Conservation (phyloP, 1,140 invertebrate species). For the Myzus persicae region DNA sequence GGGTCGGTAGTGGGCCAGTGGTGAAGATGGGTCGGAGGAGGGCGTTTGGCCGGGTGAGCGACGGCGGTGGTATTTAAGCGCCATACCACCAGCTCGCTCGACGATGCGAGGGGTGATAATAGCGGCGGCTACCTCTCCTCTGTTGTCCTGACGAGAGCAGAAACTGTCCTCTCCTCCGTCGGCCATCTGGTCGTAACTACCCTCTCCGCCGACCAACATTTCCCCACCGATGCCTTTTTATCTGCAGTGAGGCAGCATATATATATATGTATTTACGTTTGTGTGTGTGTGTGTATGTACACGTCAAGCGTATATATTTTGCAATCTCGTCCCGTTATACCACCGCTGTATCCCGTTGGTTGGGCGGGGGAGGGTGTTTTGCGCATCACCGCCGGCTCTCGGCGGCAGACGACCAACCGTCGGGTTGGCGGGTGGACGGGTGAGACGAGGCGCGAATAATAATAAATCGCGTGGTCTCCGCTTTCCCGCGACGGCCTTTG, state of each 20-base stretch:
- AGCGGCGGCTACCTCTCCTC: background rate
- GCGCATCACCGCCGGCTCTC: conserved; percentile 12
- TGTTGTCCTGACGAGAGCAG: background rate
- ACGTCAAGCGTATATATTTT: background rate
- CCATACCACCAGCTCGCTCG: background rate
- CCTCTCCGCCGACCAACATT: too few relatives aligned
- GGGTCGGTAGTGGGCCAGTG: background rate
- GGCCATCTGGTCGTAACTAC: background rate
- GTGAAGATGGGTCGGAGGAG: too few relatives aligned
- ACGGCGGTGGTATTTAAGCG: conserved; percentile 34
- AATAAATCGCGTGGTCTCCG: conserved; percentile 11
- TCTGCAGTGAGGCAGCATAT: background rate
- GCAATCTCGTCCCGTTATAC: conserved; percentile 10
- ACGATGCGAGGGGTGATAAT: conserved; percentile 45
- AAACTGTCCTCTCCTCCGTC: background rate
- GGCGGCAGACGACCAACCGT: background rate
- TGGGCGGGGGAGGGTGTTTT: background rate
- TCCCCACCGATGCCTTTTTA: background rate
- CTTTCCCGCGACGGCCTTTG: background rate
- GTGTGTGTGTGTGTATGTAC: background rate
- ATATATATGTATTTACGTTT: background rate
- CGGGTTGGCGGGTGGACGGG: background rate
- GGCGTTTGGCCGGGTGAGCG: conserved; percentile 30
- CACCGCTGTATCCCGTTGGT: background rate
- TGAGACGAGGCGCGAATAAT: conserved; percentile 30